Conservation (phyloP, 2,113 vertebrate genomes). For the Bubo scandiacus region DNA sequence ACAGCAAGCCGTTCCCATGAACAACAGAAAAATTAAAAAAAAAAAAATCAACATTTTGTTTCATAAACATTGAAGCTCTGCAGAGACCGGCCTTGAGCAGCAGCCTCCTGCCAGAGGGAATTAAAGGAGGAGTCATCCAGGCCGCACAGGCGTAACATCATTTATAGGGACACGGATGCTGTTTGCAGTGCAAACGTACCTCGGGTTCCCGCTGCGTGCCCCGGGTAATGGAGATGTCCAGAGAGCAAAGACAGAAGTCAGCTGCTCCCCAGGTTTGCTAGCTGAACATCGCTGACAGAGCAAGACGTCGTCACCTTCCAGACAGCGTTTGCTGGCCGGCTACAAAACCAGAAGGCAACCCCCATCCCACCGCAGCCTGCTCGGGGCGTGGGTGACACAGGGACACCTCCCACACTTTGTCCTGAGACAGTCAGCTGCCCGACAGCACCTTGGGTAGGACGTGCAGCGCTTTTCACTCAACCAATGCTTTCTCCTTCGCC, state of each 20-base stretch:
- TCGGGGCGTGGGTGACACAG: fast-evolving
- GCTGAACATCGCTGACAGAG: background rate
- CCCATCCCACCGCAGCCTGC: background rate
- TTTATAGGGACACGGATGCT: background rate
- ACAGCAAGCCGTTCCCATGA: no score
- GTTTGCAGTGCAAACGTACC: background rate
- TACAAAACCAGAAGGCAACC: background rate
- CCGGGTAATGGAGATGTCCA: background rate
- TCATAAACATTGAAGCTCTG: no score
- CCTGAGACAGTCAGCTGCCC: background rate
- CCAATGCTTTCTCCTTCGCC: no score
- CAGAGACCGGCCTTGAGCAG: no score
- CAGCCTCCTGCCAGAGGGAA: no score
- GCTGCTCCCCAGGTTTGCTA: background rate
- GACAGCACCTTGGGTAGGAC: background rate
- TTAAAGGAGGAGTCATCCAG: no score
- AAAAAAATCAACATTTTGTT: no score
- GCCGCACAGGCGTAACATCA: background rate
- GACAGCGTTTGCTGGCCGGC: background rate
- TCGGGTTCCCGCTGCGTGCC: background rate
- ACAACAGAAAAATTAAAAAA: no score
- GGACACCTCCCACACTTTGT: background rate
- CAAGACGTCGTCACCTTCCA: background rate
- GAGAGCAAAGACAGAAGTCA: background rate
- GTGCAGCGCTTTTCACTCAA: background rate